Percentiles rank a stretch among this genome's conserved stretches.
phyloP scores from a whole-genome alignment of 1,140 invertebrate species.

The Trinorchestia longiramus region DNA sequence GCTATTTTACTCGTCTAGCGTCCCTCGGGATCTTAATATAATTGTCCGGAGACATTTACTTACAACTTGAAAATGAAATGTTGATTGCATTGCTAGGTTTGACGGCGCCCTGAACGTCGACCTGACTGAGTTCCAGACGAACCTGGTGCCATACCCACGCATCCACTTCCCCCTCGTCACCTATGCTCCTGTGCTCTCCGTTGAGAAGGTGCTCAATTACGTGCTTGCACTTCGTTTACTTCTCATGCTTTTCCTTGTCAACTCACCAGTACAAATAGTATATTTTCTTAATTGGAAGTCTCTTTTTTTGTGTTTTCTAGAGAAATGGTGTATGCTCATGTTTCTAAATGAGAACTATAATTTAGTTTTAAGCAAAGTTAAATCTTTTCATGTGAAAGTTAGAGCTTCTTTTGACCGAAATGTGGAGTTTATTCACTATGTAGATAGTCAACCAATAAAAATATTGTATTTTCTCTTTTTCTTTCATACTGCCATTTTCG shows the following conservation, averaged over 20 bases:
- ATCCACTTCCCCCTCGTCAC: slow-evolving; percentile 87
- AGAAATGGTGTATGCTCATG: too few species aligned
- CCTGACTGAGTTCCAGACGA: slow-evolving; percentile 90
- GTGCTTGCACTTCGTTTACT: neutral
- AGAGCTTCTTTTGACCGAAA: too few species aligned
- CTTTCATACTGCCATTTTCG: too few species aligned
- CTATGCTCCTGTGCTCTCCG: slow-evolving; percentile 86
- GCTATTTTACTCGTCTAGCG: neutral
- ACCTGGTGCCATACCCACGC: slow-evolving; percentile 86
- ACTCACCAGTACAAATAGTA: neutral
- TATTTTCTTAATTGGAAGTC: too few species aligned
- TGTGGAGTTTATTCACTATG: too few species aligned
- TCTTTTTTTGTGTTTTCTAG: too few species aligned
- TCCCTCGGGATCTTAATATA: neutral
- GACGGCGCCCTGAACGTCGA: slow-evolving; percentile 92
- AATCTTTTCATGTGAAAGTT: too few species aligned
- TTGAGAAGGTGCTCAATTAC: slow-evolving; percentile 79
- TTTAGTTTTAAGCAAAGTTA: too few species aligned
- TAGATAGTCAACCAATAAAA: too few species aligned
- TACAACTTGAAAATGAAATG: neutral
- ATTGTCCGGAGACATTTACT: neutral
- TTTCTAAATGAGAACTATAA: too few species aligned
- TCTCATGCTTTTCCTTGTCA: neutral
- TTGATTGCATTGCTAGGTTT: slow-evolving; percentile 71
- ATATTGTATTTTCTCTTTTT: too few species aligned